Conservation (phyloP, 2,888 invertebrate species). For the Melolontha melolontha region DNA sequence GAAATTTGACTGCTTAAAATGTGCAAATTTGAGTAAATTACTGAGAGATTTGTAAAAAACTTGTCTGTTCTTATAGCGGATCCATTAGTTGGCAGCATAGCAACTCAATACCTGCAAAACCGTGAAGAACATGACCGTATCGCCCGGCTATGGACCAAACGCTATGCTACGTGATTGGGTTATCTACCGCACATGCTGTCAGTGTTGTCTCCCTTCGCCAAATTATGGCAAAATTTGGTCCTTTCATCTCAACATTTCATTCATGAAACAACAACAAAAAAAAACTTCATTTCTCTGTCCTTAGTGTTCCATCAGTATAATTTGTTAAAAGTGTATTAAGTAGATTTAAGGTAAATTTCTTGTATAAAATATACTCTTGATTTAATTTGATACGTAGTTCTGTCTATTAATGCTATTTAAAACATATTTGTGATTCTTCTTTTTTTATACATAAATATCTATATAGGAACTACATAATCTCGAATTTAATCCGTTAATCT, state of each 20-base stretch:
- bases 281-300: slow-evolving; percentile 45
- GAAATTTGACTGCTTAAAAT: no score
- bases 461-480: slow-evolving; percentile 31
- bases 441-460: slow-evolving; percentile 8
- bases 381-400: slow-evolving; percentile 46
- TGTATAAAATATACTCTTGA: slow-evolving; percentile 46
- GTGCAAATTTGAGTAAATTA: no score
- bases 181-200: slow-evolving; percentile 57
- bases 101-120: slow-evolving; percentile 97
- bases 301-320: slow-evolving; percentile 47
- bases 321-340: slow-evolving; percentile 46
- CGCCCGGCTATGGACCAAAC: slow-evolving; percentile 98
- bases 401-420: slow-evolving; percentile 45
- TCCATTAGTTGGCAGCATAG: slow-evolving; percentile 97
- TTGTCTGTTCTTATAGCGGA: slow-evolving; percentile 77
- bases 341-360: slow-evolving; percentile 46
- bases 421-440: slow-evolving; percentile 46
- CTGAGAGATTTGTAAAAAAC: no score
- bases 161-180: slow-evolving; percentile 90
- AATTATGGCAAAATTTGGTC: slow-evolving; percentile 59
- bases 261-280: slow-evolving; percentile 37
- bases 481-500: slow-evolving; percentile 13
- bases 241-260: slow-evolving; percentile 55
- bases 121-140: slow-evolving; percentile 98
- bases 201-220: slow-evolving; percentile 62